phyloP scores from a whole-genome alignment of 2,888 invertebrate genomes.

The Netelia fuscicornis region DNA sequence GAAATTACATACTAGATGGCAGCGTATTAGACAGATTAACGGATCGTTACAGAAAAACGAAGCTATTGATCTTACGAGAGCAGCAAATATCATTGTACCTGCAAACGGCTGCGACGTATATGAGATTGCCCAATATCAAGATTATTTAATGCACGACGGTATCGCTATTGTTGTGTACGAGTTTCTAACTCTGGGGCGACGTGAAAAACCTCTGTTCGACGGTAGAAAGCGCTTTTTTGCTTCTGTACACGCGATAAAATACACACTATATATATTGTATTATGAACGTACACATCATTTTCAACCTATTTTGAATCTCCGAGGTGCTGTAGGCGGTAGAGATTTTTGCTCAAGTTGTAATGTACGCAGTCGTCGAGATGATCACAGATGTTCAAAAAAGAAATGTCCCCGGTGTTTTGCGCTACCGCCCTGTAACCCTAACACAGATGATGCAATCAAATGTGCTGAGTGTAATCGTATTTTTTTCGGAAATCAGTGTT shows the following conservation, averaged over 20 bases:
- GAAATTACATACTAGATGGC: neutral
- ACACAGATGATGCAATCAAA: neutral
- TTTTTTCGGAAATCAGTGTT: constrained; percentile 11
- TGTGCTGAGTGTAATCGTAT: neutral
- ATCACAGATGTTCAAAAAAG: constrained; percentile 2
- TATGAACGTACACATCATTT: constrained; percentile 39
- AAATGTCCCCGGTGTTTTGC: constrained; percentile 11
- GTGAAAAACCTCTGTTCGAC: constrained; percentile 13
- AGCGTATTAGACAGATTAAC: constrained; percentile 14
- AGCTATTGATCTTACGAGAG: neutral
- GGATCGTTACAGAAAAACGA: neutral
- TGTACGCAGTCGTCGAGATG: neutral
- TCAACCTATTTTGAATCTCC: constrained; percentile 24
- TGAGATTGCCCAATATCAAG: neutral
- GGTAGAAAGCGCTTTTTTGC: constrained; percentile 1
- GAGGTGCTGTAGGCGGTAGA: constrained; percentile 16
- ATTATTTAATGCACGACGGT: constrained; percentile 56
- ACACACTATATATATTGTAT: constrained; percentile 33
- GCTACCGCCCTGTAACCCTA: neutral
- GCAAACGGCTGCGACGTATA: neutral
- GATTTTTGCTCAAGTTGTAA: constrained; percentile 32
- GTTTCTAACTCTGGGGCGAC: constrained; percentile 9
- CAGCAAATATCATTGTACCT: neutral
- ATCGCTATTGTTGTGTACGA: constrained; percentile 27
- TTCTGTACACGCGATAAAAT: neutral